phyloP scores from a whole-genome alignment of 2,888 invertebrate species.

The Cetonia aurata region DNA sequence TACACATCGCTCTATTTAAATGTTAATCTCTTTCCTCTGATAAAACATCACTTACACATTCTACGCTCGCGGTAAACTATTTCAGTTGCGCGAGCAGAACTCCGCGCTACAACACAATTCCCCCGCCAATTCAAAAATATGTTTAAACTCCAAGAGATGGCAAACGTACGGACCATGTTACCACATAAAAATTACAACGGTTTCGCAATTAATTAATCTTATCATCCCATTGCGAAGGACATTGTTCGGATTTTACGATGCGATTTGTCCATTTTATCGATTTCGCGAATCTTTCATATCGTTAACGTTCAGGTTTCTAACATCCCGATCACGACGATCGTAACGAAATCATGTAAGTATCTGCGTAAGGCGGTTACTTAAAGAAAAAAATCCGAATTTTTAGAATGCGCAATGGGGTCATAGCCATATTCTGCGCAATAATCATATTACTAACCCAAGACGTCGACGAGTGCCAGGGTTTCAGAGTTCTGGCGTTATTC shows the following conservation, averaged over 20 bases:
- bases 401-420: conserved; percentile 33
- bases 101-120: conserved; percentile 31
- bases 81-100: conserved; percentile 15
- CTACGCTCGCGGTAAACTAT: conserved; percentile 22
- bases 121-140: conserved; percentile 40
- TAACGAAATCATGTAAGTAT: conserved; percentile 26
- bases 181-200: neutral
- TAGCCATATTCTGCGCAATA: neutral
- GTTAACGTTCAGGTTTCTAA: neutral
- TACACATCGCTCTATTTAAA: conserved; percentile 14
- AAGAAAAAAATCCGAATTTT: conserved; percentile 3
- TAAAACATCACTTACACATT: conserved; percentile 31
- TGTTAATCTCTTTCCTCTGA: neutral
- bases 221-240: too few relatives aligned
- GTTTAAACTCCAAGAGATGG: conserved; percentile 37
- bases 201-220: neutral
- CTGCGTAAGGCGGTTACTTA: too few relatives aligned
- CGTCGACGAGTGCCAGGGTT: conserved; percentile 52
- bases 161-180: conserved; percentile 11
- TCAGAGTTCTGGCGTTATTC: conserved; percentile 75
- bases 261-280: neutral
- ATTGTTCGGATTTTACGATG: too few relatives aligned
- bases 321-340: neutral
- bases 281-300: neutral
- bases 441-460: neutral